These are phyloP conservation scores for Galeopterus variegatus DNA, from an alignment of 2,113 vertebrate species.

Conservation along the genomic window DNA sequence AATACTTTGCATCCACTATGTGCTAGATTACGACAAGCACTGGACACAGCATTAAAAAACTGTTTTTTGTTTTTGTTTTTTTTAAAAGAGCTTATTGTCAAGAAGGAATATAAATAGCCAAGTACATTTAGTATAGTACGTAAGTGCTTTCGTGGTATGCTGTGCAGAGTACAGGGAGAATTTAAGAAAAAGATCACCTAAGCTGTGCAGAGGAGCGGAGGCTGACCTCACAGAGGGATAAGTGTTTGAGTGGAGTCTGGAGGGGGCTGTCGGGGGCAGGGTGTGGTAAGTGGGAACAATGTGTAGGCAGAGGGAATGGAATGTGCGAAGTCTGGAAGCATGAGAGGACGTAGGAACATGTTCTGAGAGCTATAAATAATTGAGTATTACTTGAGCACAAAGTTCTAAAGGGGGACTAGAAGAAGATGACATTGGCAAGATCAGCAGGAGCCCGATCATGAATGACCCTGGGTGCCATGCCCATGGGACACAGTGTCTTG, in stretches of 20 bases:
- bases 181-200: not conserved
- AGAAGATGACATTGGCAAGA: not conserved
- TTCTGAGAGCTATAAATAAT: conserved; percentile 43
- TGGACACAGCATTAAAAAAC: not conserved
- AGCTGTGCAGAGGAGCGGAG: not conserved
- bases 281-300: not conserved
- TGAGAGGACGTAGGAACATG: not conserved
- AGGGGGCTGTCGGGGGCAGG: not conserved
- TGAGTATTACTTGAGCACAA: not conserved
- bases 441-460: not conserved
- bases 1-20: not conserved
- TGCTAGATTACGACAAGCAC: not conserved
- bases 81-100: not conserved
- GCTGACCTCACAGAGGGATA: not conserved
- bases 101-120: not conserved
- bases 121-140: not conserved
- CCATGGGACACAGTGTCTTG: not conserved
- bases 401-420: not conserved
- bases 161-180: not conserved
- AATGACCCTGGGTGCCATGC: not conserved
- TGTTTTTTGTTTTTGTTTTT: not conserved
- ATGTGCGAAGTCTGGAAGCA: not conserved
- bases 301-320: not conserved
- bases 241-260: not conserved
- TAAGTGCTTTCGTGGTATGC: not conserved